Conservation (phyloP, 2,113 vertebrate genomes). For the Panurus biarmicus region DNA sequence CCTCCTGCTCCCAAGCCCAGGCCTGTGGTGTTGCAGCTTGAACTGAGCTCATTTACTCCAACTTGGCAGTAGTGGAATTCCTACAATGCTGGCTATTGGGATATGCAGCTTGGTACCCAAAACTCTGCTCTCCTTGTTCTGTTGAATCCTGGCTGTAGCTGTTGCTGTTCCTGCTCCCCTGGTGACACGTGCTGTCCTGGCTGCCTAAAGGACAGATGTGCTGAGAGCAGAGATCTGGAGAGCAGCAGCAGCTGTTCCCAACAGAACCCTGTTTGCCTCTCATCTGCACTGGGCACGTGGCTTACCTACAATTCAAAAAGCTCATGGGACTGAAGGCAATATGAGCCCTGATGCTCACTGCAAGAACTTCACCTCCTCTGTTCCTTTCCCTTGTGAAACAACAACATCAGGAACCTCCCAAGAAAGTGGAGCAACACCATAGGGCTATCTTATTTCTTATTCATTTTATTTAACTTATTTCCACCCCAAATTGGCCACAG, state of each 20-base stretch:
- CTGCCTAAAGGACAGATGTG: not conserved
- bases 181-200: not conserved
- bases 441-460: not conserved
- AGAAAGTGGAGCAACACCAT: not conserved
- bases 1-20: not conserved
- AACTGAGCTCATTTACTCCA: not conserved
- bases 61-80: not conserved
- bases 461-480: not conserved
- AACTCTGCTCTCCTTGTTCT: not conserved
- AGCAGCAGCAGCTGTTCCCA: not conserved
- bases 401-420: not conserved
- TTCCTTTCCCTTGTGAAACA: not conserved
- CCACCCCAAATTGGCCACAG: not conserved
- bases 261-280: not conserved
- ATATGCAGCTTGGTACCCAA: not conserved
- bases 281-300: not conserved
- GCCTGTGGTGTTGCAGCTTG: not conserved
- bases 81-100: not conserved
- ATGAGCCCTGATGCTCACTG: not conserved
- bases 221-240: not conserved
- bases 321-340: accelerated
- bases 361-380: not conserved
- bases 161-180: not conserved
- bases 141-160: not conserved
- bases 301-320: not conserved